Evolutionary conservation across 1,140 invertebrate species (phyloP), one percentile per base, ranked within the genome.

Genomic region (Papilio helenus): DNA sequence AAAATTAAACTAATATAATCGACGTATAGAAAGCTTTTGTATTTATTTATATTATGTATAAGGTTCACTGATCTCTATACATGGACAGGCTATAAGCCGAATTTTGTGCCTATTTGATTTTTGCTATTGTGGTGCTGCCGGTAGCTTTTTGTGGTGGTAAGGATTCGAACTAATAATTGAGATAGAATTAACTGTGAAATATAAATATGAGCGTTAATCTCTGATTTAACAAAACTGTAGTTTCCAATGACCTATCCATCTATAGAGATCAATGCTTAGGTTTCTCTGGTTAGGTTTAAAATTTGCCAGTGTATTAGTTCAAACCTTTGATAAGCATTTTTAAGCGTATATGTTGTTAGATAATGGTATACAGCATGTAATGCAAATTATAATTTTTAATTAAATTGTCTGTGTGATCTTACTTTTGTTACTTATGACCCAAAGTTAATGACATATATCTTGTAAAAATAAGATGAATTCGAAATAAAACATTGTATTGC

Each of bases 361-460:
- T 23, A 61, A 23, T 61, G 20, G 20, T 12, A 12, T 26, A 26
- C 20, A 20, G 58, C 58, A 61, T 61, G 2, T 26, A 61, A 61
- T 61, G 58, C 58, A 9, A 23, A 18, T 29, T 65, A 65, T 65
- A 16, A 65, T 65, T 65, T 65, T 65, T 29, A 65, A 16, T 65
- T 65, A 65, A 65, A 26, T 26, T 16, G 34, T 34, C 14, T 65
- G 23, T 26, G 23, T 61, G 44, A 77, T 61, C 2, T 77, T 65
- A 44, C 29, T 39, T 44, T 77, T 4, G 14, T 77, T 77, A 65
- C 65, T 76, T 73, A 73, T 23, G 23, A 23, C 72, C 34, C 39
- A 65, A 77, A 77, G 76, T 42, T 77, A 65, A 77, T 26, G 20
- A 73, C 39, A 49, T 49, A 49, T 49, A 49, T 73, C 20, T 49